Conservation (phyloP, 2,797 vertebrate genomes). For the Phataginus tricuspis region DNA sequence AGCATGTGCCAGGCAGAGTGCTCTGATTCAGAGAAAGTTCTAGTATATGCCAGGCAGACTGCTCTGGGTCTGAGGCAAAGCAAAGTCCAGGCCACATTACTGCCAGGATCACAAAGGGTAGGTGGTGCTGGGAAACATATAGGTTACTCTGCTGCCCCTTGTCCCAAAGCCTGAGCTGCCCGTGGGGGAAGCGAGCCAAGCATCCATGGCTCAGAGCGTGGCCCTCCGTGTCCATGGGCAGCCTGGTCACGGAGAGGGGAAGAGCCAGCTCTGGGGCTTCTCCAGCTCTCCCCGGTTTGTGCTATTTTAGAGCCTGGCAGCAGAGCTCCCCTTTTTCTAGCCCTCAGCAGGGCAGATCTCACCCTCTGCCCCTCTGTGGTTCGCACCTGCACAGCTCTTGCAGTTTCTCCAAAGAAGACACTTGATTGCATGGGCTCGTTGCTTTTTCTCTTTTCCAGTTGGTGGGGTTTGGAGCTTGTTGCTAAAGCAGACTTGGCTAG, state of each 20-base stretch:
- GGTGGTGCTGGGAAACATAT: not conserved
- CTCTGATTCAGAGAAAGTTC: not conserved
- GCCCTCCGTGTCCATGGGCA: not conserved
- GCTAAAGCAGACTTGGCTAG: conserved; percentile 51
- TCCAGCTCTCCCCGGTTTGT: not conserved
- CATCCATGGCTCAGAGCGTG: not conserved
- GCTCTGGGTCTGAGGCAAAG: not conserved
- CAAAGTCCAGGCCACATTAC: not conserved
- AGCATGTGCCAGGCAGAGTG: not conserved
- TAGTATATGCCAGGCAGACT: not conserved
- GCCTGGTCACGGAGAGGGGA: not conserved
- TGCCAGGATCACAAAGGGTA: not conserved
- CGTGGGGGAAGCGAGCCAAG: not conserved
- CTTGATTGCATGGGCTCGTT: not conserved
- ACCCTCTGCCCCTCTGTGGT: not conserved
- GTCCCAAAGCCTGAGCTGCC: not conserved
- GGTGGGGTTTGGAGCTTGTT: conserved; percentile 30
- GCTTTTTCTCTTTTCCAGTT: not conserved
- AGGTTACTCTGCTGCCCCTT: not conserved
- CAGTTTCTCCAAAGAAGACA: not conserved
- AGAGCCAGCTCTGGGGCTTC: not conserved
- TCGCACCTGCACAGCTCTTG: not conserved
- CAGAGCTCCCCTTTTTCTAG: not conserved
- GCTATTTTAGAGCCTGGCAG: not conserved
- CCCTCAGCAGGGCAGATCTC: not conserved